phyloP scores from a whole-genome alignment of 2,797 vertebrate genomes.

The Tarsius wallacei region DNA sequence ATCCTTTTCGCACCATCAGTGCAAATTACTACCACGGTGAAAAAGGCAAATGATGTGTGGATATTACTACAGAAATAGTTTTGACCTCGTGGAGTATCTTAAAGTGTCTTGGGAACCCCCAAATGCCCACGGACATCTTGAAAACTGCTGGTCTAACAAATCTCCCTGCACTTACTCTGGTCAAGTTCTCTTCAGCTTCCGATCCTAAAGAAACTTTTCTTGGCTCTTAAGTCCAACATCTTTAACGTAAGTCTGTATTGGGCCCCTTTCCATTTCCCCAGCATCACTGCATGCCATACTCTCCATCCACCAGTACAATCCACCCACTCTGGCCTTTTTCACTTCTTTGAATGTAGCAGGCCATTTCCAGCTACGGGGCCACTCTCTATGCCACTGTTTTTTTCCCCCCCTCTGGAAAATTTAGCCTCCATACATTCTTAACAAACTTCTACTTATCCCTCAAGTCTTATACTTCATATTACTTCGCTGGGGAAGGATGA shows the following conservation, averaged over 20 bases:
- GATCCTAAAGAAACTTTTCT: not conserved
- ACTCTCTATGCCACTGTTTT: not conserved
- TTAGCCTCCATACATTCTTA: not conserved
- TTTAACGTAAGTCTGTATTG: not conserved
- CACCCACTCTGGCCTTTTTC: not conserved
- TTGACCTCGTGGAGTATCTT: not conserved
- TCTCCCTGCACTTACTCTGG: not conserved
- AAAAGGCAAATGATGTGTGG: not conserved
- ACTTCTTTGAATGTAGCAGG: not conserved
- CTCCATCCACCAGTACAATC: not conserved
- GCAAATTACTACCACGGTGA: not conserved
- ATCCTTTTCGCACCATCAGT: not conserved
- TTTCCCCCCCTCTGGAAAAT: not conserved
- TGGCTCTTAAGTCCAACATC: not conserved
- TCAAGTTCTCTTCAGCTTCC: not conserved
- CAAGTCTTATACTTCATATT: not conserved
- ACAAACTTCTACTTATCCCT: not conserved
- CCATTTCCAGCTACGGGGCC: not conserved
- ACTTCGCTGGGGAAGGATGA: not conserved
- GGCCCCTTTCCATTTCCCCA: not conserved
- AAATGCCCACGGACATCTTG: not conserved
- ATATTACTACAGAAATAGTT: not conserved
- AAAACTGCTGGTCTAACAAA: not conserved
- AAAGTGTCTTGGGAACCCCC: not conserved
- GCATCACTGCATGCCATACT: not conserved